Evolutionary conservation across 2,797 vertebrate genomes (phyloP).

Genomic region (Argya squamiceps): DNA sequence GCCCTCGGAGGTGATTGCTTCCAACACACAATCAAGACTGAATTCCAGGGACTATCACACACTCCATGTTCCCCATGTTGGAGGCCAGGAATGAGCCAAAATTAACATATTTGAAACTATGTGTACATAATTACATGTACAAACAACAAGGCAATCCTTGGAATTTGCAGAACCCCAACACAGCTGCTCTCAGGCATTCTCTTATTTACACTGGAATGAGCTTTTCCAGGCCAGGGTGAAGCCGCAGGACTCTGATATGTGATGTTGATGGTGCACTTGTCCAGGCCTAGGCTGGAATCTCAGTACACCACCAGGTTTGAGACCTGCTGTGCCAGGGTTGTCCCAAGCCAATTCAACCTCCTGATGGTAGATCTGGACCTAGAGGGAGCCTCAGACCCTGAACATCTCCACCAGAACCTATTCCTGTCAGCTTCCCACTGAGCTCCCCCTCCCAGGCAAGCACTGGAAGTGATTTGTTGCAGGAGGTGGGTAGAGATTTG

Average conservation of each 20-base stretch:
- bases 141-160: background rate
- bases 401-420: background rate
- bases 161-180: background rate
- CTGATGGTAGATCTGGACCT: background rate
- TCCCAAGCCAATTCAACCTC: background rate
- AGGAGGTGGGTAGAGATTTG: background rate
- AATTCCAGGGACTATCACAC: background rate
- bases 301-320: background rate
- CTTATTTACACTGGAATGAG: background rate
- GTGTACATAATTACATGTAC: background rate
- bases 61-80: rapidly evolving
- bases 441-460: background rate
- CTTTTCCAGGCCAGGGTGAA: background rate
- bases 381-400: background rate
- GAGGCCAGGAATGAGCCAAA: background rate
- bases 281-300: background rate
- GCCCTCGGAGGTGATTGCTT: background rate
- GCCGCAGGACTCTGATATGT: rapidly evolving
- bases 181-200: background rate
- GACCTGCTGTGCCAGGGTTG: background rate
- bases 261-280: background rate
- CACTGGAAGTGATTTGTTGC: background rate
- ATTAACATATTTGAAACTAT: background rate
- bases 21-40: background rate
- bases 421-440: background rate